phyloP scores from a whole-genome alignment of 2,888 invertebrate genomes.

The Harpagoxenus sublaevis region DNA sequence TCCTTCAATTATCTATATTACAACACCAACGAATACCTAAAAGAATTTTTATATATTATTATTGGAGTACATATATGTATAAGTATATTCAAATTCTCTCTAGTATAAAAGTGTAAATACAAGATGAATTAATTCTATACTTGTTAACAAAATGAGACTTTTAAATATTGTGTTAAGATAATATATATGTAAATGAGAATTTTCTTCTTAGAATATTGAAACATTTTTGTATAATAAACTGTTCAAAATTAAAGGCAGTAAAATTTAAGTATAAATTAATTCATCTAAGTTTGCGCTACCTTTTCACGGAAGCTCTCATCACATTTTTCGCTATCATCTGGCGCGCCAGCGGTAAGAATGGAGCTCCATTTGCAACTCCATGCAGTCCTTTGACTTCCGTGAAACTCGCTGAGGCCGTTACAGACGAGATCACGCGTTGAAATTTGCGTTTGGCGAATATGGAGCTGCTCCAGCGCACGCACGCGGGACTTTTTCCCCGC shows the following conservation, averaged over 20 bases:
- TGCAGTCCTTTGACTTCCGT: not conserved
- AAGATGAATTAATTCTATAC: not conserved
- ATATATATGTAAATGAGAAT: not conserved
- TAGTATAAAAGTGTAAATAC: not conserved
- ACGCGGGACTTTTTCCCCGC: not conserved
- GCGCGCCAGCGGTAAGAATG: not conserved
- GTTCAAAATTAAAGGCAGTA: not conserved
- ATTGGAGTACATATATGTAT: too few relatives aligned
- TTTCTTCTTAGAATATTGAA: not conserved
- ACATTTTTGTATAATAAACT: not conserved
- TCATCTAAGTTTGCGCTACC: not conserved
- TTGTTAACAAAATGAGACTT: not conserved
- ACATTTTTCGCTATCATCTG: not conserved
- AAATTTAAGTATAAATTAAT: not conserved
- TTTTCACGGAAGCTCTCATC: not conserved
- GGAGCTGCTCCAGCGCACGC: not conserved
- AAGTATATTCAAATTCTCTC: not conserved
- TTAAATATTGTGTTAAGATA: not conserved
- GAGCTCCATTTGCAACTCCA: not conserved
- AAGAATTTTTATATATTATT: not conserved
- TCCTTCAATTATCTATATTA: not conserved
- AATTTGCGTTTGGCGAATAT: slow-evolving; percentile 14
- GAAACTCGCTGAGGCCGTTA: slow-evolving; percentile 19
- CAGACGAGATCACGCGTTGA: slow-evolving; percentile 16
- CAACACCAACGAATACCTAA: not conserved